Base-by-base conservation (phyloP, 2,797 vertebrate species). In the Anguilla marmorata region DNA sequence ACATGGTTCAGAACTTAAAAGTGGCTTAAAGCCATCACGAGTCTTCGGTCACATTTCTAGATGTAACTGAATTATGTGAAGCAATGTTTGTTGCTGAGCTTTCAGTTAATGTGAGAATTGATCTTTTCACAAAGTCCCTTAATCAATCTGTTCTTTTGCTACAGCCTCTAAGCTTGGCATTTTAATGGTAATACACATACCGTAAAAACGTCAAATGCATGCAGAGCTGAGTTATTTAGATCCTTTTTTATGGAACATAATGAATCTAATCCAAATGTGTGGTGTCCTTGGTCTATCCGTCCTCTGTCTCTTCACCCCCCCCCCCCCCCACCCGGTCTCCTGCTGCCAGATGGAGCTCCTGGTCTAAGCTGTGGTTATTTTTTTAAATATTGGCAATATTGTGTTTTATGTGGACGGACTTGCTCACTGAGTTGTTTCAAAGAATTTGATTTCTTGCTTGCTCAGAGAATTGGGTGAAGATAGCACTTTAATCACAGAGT, bases 401-500 rank as follows among this genome's bases (percentile, higher is more conserved):
- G 21, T 80, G 76, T 27, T 48, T 16, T n/a, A 8, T 83, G 21
- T 83, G 79, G 19, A 50, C 48, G 3, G 50, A 21, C 9, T 48
- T 84, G 50, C 11, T 56, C 83, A 52, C 52, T 33, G 45, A 48
- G 37, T 24, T 48, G 21, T 33, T 54, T 2, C 24, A 84, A 14
- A 30, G 5, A 54, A 84, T 58, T 56, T 1, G 11, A 48, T 33
- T 30, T 1, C 9, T 84, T 84, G 83, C 52, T 27, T 58, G 37
- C n/a, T 56, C 50, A 19, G 83, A 54, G n/a, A 56, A 84, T 16
- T 84, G 21, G 8, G 83, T 19, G 50, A 84, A 14, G n/a, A 33
- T 48, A 33, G 83, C 83, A 56, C 27, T 56, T 84, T 58, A 84
- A 56, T 84, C 52, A 80, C 6, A 79, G 37, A 79, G 37, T 45